These are phyloP conservation scores for Gymnorhina tibicen DNA, from an alignment of 2,113 vertebrate genomes.

Conservation along the genomic window DNA sequence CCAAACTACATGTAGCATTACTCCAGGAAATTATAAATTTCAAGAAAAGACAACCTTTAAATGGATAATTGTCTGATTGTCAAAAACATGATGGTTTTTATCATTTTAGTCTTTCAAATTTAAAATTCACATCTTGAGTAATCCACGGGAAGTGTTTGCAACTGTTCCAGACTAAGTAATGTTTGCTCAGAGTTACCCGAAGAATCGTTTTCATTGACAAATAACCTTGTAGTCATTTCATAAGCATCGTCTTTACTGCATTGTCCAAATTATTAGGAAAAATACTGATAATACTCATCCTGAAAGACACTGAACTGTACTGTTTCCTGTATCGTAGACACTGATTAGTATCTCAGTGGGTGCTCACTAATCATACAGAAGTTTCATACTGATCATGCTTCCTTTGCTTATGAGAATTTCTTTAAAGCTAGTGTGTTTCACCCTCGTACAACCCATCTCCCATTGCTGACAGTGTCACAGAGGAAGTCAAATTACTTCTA, in stretches of 20 bases:
- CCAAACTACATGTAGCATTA: rapidly evolving
- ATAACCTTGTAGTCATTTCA: background rate
- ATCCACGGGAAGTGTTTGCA: background rate
- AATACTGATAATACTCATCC: background rate
- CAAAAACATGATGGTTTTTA: background rate
- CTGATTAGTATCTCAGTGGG: background rate
- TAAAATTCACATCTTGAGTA: background rate
- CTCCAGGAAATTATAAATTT: background rate
- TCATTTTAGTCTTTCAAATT: background rate
- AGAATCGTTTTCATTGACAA: background rate
- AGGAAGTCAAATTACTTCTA: background rate
- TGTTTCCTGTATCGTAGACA: background rate
- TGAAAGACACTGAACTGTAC: background rate
- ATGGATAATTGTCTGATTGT: background rate
- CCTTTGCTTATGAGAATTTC: background rate
- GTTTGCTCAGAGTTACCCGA: background rate
- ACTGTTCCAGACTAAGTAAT: background rate
- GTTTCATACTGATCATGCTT: background rate
- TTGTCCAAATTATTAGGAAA: background rate
- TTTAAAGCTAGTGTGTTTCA: background rate
- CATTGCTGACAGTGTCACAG: background rate
- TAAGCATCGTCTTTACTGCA: background rate
- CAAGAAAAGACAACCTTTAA: background rate
- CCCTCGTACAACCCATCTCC: background rate
- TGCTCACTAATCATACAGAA: background rate